These are phyloP conservation scores for Phrixothrix hirtus DNA, from an alignment of 2,888 invertebrate species.

Conservation along the genomic window DNA sequence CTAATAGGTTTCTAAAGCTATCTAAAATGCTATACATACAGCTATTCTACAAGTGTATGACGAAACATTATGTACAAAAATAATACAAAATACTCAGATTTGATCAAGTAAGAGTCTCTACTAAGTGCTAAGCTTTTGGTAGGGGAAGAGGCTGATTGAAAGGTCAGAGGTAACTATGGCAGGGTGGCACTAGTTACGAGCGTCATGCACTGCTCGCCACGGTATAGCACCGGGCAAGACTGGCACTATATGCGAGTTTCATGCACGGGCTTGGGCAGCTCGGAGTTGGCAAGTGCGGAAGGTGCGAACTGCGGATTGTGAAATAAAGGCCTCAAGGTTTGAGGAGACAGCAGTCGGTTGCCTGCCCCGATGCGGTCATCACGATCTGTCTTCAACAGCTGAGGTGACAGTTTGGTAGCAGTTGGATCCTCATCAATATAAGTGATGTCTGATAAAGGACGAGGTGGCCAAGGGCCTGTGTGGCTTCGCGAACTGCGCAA, in stretches of 20 bases:
- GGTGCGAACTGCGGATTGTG: conserved; percentile 61
- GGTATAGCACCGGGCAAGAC: conserved; percentile 48
- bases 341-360: conserved; percentile 55
- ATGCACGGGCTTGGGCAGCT: conserved; percentile 69
- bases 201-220: conserved; percentile 48
- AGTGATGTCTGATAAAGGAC: conserved; percentile 81
- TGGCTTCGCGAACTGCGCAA: conserved; percentile 78
- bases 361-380: conserved; percentile 49
- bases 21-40: conserved; percentile 59
- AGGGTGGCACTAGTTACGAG: conserved; percentile 39
- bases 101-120: conserved; percentile 52
- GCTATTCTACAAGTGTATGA: conserved; percentile 56
- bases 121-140: conserved; percentile 53
- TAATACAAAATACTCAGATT: conserved; percentile 51
- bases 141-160: conserved; percentile 41
- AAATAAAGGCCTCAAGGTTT: conserved; percentile 59
- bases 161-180: conserved; percentile 36
- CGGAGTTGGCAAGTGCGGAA: conserved; percentile 62
- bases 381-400: conserved; percentile 51
- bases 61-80: conserved; percentile 56
- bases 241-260: conserved; percentile 70
- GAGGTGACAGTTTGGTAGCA: conserved; percentile 51
- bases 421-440: conserved; percentile 61
- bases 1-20: conserved; percentile 56
- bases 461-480: conserved; percentile 65